Conservation (phyloP, 2,888 invertebrate species). For the Patella ulyssiponensis region DNA sequence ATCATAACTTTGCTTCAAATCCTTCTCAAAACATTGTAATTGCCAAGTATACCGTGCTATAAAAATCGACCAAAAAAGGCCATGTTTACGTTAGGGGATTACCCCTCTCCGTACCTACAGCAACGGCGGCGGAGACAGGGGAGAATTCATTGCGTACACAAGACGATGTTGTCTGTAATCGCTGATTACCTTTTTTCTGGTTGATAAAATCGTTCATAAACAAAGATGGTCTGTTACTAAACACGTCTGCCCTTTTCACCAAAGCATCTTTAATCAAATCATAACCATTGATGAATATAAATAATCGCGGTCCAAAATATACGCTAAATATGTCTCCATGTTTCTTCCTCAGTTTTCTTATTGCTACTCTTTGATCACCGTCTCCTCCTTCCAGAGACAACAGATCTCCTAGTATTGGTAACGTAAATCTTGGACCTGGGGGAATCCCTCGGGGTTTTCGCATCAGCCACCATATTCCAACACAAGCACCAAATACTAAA, state of each 20-base stretch:
- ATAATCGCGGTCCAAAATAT: slow-evolving; percentile 43
- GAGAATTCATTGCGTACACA: no score
- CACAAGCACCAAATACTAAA: not conserved
- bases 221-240: slow-evolving; percentile 45
- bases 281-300: slow-evolving; percentile 46
- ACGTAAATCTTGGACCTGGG: slow-evolving; percentile 14
- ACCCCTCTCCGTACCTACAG: no score
- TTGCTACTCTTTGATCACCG: slow-evolving; percentile 31
- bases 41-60: no score
- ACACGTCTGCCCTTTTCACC: slow-evolving; percentile 42
- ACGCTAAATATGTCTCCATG: slow-evolving; percentile 48
- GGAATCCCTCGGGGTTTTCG: slow-evolving; percentile 9
- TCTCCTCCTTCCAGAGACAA: not conserved
- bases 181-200: slow-evolving; percentile 19
- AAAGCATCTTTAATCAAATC: slow-evolving; percentile 45
- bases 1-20: no score
- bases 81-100: no score
- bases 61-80: no score
- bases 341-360: slow-evolving; percentile 40
- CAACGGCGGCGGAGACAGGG: no score
- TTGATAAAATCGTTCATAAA: not conserved
- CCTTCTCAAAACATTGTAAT: no score
- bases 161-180: no score
- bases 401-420: slow-evolving; percentile 15
- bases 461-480: not conserved